Evolutionary conservation across 2,113 vertebrate genomes (phyloP).

Genomic region (Limnothrissa miodon): DNA sequence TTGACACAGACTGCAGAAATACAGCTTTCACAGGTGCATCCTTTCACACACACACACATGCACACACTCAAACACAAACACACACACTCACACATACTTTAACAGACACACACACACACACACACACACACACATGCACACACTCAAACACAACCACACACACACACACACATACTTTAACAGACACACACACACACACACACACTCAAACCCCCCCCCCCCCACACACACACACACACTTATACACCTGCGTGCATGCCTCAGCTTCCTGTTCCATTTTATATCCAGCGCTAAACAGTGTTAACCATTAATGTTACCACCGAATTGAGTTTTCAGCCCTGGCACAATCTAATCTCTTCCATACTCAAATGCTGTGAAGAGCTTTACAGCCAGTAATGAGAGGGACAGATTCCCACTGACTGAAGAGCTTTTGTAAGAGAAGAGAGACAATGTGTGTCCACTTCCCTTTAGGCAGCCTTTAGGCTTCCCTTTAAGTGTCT

Average conservation of each 20-base stretch:
- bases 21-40: background rate
- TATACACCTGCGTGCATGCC: slow-evolving; percentile 22
- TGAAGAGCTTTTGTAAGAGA: background rate
- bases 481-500: no score
- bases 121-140: background rate
- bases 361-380: background rate
- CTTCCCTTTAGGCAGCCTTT: no score
- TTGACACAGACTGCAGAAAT: background rate
- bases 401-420: background rate
- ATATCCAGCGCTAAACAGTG: background rate
- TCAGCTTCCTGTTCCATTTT: background rate
- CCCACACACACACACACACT: no score
- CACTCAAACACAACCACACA: background rate
- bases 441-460: background rate
- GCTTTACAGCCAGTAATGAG: no score
- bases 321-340: background rate
- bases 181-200: no score
- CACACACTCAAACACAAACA: background rate
- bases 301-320: background rate
- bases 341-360: background rate
- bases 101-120: background rate
- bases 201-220: no score
- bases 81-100: no score
- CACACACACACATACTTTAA: no score
- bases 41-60: background rate